phyloP scores from a whole-genome alignment of 2,797 vertebrate genomes.

The Mormyrops attenuatus region DNA sequence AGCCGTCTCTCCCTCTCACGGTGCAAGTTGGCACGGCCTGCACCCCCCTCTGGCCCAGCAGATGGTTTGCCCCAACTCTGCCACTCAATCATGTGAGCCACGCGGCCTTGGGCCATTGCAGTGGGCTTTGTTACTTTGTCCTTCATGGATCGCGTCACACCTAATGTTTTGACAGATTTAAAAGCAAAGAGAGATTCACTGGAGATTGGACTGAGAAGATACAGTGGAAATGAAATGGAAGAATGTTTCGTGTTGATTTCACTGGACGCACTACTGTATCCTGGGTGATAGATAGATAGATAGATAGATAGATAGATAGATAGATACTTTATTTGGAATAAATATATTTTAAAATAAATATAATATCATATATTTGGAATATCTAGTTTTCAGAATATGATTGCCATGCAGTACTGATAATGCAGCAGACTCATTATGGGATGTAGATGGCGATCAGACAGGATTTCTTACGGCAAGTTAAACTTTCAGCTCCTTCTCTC shows the following conservation, averaged over 20 bases:
- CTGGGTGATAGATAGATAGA: too few relatives aligned
- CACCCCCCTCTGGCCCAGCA: slow-evolving; percentile 69
- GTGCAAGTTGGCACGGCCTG: slow-evolving; percentile 66
- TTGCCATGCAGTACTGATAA: background rate
- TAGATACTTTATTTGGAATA: too few relatives aligned
- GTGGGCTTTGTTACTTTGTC: slow-evolving; percentile 97
- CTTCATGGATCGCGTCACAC: slow-evolving; percentile 91
- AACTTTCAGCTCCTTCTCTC: background rate
- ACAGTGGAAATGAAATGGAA: background rate
- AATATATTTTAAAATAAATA: too few relatives aligned
- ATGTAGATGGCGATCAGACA: background rate
- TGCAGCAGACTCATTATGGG: background rate
- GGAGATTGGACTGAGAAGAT: background rate
- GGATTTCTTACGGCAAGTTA: background rate
- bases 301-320: too few relatives aligned
- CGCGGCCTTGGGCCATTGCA: slow-evolving; percentile 89
- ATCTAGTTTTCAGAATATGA: background rate
- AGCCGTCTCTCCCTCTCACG: slow-evolving; percentile 62
- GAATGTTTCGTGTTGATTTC: background rate
- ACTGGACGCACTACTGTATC: background rate
- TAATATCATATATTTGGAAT: too few relatives aligned
- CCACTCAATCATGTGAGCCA: slow-evolving; percentile 98
- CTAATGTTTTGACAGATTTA: slow-evolving; percentile 48
- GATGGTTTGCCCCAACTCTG: slow-evolving; percentile 87
- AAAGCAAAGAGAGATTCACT: background rate